Conservation (phyloP, 2,888 invertebrate species). For the Helleia helle region DNA sequence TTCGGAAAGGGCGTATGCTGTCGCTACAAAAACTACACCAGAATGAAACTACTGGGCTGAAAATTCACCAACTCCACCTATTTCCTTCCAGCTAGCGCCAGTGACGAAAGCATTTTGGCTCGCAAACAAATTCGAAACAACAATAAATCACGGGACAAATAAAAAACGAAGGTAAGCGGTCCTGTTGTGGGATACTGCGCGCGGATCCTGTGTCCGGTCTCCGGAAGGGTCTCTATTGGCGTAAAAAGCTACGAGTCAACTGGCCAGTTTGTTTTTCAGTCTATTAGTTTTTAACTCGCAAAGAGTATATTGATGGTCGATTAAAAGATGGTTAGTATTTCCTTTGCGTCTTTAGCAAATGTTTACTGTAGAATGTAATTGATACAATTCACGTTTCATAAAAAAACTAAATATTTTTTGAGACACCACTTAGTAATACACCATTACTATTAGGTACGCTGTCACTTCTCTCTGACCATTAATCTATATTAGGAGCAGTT, state of each 20-base stretch:
- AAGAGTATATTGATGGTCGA: neutral
- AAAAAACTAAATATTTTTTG: too few species aligned
- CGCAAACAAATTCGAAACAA: slow-evolving; percentile 64
- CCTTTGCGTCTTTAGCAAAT: too few species aligned
- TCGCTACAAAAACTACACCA: slow-evolving; percentile 9
- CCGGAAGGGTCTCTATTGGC: slow-evolving; percentile 62
- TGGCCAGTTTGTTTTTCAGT: slow-evolving; percentile 35
- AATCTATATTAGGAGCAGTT: too few species aligned
- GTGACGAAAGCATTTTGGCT: slow-evolving; percentile 59
- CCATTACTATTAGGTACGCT: too few species aligned
- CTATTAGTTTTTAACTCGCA: neutral
- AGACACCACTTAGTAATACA: too few species aligned
- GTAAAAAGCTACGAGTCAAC: slow-evolving; percentile 59
- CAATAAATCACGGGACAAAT: slow-evolving; percentile 69
- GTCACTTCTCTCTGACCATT: too few species aligned
- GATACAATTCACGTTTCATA: too few species aligned
- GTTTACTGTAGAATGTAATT: too few species aligned
- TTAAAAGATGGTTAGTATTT: too few species aligned
- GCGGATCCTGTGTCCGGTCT: slow-evolving; percentile 29
- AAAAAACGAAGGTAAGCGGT: slow-evolving; percentile 73
- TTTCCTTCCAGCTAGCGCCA: slow-evolving; percentile 25
- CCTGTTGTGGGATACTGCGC: slow-evolving; percentile 58
- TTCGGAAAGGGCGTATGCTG: slow-evolving; percentile 8
- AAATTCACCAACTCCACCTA: slow-evolving; percentile 29
- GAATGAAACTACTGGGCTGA: slow-evolving; percentile 16